Base-by-base conservation (phyloP, 2,797 vertebrate genomes). In the Thamnophis elegans region DNA sequence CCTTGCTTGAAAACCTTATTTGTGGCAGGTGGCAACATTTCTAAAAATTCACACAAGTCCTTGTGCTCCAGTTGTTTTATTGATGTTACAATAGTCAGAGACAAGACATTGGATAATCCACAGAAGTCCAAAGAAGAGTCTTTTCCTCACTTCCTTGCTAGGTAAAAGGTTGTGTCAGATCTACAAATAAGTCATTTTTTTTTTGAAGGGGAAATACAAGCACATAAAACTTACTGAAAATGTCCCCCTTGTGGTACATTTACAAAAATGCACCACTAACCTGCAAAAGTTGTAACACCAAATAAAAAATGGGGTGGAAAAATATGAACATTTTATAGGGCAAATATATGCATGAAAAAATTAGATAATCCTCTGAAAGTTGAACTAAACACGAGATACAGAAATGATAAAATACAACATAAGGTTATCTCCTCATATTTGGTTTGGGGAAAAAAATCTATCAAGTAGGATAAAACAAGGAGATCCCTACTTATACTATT, bases 31-130 rank as follows among this genome's bases (percentile, higher is more conserved):
- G 32, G 54, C 32, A 62, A 28, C 32, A 47, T 54, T 25, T 54
- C 47, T 78, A 88, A 90, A 91, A 25, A 88, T 3, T 13, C 87
- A 89, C 56, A 85, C 10, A 88, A 82, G 32, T 82, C 32, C 51
- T 65, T 65, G 68, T 62, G 56, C 65, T 85, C 51, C 54, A 54
- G 47, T 28, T 73, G 42, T 92, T 93, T 94, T 91, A 94, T 92
- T 92, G 89, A 62, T 92, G 85, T 92, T 47, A 85, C 89, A 89
- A 85, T 12, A 8, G 88, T 91, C 62, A 91, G 7, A 8, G n/a
- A 25, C n/a, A 85, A 78, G 47, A 85, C 42, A 58, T 62, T 65
- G 65, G 68, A 88, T 85, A 89, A 86, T 58, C 89, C 73, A 88
- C 65, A 68, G n/a, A 22, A 47, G 42, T 82, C 89, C n/a, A 58